Conservation (phyloP, 2,888 invertebrate genomes). For the Drosophila mimetica region DNA sequence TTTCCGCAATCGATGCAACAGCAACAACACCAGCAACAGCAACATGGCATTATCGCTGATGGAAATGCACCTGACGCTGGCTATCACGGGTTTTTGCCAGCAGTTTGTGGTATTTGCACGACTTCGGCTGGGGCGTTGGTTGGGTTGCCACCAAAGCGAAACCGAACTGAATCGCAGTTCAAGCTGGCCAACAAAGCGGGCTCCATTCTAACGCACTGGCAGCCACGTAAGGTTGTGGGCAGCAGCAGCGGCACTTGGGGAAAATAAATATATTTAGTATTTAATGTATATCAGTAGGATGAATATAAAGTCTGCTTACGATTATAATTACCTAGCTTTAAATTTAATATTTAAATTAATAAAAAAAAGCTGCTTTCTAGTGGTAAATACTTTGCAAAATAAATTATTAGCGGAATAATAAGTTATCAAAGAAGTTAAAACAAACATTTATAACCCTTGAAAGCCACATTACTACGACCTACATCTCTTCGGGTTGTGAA, state of each 20-base stretch:
- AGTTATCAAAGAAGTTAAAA: no score
- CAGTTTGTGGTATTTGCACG: conserved; percentile 65
- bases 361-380: no score
- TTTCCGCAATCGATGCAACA: conserved; percentile 70
- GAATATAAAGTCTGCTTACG: no score
- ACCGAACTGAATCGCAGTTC: conserved; percentile 27
- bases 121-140: conserved; percentile 70
- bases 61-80: conserved; percentile 84
- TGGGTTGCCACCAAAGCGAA: conserved; percentile 48
- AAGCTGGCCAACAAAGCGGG: conserved; percentile 5
- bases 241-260: conserved; percentile 20
- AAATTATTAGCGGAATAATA: no score
- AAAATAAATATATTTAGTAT: background rate
- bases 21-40: conserved; percentile 44
- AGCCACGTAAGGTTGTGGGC: conserved; percentile 37
- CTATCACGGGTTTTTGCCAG: conserved; percentile 32
- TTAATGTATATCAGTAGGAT: no score
- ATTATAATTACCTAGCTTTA: no score
- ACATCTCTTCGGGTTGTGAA: background rate
- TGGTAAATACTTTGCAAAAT: no score
- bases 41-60: conserved; percentile 79
- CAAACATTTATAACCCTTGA: no score
- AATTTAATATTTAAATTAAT: no score
- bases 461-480: background rate
- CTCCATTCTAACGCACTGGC: conserved; percentile 61